phyloP scores from a whole-genome alignment of 2,113 vertebrate species.

The Gnathonemus echidnorhynchus region DNA sequence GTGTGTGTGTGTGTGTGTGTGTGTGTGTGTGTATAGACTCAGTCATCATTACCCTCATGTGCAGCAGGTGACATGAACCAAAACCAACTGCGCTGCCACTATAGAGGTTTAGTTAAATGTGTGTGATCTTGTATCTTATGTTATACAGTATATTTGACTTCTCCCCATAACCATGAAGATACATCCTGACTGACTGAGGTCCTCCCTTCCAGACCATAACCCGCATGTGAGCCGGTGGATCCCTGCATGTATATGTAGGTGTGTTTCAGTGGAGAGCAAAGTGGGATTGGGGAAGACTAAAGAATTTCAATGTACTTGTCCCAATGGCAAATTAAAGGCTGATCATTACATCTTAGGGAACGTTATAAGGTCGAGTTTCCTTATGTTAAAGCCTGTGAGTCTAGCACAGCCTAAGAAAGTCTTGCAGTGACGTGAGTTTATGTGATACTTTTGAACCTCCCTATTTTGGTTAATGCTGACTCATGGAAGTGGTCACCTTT shows the following conservation, averaged over 20 bases:
- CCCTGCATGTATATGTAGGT: background rate
- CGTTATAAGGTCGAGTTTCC: background rate
- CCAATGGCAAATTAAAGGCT: background rate
- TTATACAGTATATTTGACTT: background rate
- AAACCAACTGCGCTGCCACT: background rate
- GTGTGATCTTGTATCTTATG: background rate
- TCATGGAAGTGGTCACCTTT: background rate
- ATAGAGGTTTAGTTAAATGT: background rate
- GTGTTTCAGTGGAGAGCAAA: background rate
- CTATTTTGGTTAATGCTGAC: background rate
- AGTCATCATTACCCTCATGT: background rate
- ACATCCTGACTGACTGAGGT: background rate
- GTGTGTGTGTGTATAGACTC: background rate
- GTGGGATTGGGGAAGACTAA: background rate
- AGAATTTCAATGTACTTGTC: background rate
- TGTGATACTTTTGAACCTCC: background rate
- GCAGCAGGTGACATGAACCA: background rate
- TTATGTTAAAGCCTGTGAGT: background rate
- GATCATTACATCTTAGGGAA: background rate
- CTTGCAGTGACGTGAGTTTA: background rate
- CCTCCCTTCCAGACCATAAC: background rate
- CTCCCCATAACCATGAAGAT: background rate
- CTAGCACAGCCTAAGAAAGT: background rate
- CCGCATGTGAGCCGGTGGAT: background rate
- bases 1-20: background rate